Conservation (phyloP, 2,113 vertebrate species). For the Isurus oxyrinchus region DNA sequence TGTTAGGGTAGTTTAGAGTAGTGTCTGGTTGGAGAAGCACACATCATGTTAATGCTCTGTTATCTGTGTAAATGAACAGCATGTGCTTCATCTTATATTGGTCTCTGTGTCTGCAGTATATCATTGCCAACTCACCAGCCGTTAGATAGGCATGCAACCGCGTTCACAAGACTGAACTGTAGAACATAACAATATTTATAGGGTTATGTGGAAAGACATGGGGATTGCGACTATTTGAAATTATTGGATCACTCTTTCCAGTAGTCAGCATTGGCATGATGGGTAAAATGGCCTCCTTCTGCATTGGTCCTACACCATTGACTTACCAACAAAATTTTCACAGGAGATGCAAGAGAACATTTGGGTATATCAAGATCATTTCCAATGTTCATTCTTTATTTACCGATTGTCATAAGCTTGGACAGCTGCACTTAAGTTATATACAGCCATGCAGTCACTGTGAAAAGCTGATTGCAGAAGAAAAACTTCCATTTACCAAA, state of each 20-base stretch:
- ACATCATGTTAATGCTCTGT: too few relatives aligned
- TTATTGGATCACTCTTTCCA: background rate
- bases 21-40: too few relatives aligned
- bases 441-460: conserved; percentile 1
- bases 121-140: too few relatives aligned
- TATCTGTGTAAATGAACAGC: too few relatives aligned
- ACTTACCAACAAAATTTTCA: background rate
- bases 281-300: background rate
- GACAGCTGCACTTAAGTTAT: conserved; percentile 30
- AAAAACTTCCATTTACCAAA: conserved; percentile 26
- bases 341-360: background rate
- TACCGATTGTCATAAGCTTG: background rate
- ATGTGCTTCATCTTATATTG: too few relatives aligned
- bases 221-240: background rate
- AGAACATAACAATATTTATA: too few relatives aligned
- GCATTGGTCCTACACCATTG: background rate
- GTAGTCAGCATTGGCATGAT: background rate
- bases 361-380: background rate
- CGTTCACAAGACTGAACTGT: too few relatives aligned
- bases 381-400: background rate
- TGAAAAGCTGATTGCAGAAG: background rate
- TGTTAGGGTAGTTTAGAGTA: too few relatives aligned
- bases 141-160: too few relatives aligned
- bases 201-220: too few relatives aligned
- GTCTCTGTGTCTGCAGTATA: too few relatives aligned